Conservation (phyloP, 1,140 invertebrate species). For the Meloidogyne chitwoodi region DNA sequence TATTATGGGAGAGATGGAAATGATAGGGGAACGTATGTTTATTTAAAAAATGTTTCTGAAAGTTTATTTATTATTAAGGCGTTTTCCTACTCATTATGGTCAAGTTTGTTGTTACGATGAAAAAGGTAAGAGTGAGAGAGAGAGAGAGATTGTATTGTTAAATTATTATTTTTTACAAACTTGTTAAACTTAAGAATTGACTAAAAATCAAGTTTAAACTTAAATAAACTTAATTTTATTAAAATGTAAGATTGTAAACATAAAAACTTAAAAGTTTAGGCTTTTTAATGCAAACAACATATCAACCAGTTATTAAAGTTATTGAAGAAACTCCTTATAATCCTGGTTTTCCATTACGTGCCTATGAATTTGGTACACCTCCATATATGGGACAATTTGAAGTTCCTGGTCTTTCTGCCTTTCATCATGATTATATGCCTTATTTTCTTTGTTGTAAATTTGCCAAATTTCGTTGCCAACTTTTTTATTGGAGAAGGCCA, state of each 20-base stretch:
- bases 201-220: too few species aligned
- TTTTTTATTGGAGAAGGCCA: slow-evolving; percentile 58
- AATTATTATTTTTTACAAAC: too few species aligned
- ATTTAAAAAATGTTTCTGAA: too few species aligned
- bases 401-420: slow-evolving; percentile 54
- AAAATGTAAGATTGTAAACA: too few species aligned
- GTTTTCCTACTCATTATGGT: slow-evolving; percentile 58
- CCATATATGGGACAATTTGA: slow-evolving; percentile 60
- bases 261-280: too few species aligned
- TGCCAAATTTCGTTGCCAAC: slow-evolving; percentile 57
- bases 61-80: too few species aligned
- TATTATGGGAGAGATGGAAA: slow-evolving; percentile 11
- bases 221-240: too few species aligned
- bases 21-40: slow-evolving; percentile 10
- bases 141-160: too few species aligned
- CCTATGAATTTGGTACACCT: slow-evolving; percentile 58
- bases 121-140: too few species aligned
- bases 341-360: slow-evolving; percentile 54
- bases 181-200: too few species aligned
- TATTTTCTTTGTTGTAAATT: slow-evolving; percentile 60
- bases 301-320: slow-evolving; percentile 57
- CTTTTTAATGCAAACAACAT: background rate
- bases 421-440: slow-evolving; percentile 60
- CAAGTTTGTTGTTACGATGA: slow-evolving; percentile 60
- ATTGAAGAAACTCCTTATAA: slow-evolving; percentile 60